Evolutionary conservation across 2,797 vertebrate genomes (phyloP).

Genomic region (Scomberomorus guttatus): DNA sequence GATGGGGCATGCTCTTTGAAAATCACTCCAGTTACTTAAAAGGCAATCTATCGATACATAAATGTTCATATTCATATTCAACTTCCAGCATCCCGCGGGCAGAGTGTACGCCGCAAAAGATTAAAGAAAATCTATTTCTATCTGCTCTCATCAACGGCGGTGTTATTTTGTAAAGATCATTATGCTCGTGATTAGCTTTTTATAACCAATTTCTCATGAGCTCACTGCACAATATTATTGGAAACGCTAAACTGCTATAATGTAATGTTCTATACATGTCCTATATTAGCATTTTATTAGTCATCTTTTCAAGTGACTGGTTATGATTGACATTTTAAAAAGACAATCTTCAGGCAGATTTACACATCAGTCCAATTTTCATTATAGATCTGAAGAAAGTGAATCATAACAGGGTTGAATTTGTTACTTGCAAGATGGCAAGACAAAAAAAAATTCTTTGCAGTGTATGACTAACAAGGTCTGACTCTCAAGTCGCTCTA

Average conservation of each 20-base stretch:
- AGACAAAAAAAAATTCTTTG: not conserved
- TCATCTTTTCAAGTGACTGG: not conserved
- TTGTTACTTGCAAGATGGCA: not conserved
- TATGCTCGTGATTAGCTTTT: not conserved
- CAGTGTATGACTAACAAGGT: constrained; percentile 54
- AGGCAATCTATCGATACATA: no score
- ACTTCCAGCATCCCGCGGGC: no score
- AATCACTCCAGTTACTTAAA: no score
- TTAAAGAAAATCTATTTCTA: not conserved
- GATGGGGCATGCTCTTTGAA: no score
- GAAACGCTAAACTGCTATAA: not conserved
- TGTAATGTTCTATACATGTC: not conserved
- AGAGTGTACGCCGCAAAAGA: not conserved
- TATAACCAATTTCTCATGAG: not conserved
- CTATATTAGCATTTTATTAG: not conserved
- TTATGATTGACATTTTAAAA: not conserved
- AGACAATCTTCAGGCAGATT: not conserved
- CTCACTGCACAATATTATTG: not conserved
- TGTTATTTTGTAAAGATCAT: no score
- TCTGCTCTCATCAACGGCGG: no score
- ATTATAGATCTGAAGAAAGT: constrained; percentile 19
- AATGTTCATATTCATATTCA: not conserved
- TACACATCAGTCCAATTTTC: constrained; percentile 6
- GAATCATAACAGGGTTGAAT: not conserved
- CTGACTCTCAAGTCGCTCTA: constrained; percentile 52